Conservation (phyloP, 2,113 vertebrate genomes). For the Lynx canadensis region DNA sequence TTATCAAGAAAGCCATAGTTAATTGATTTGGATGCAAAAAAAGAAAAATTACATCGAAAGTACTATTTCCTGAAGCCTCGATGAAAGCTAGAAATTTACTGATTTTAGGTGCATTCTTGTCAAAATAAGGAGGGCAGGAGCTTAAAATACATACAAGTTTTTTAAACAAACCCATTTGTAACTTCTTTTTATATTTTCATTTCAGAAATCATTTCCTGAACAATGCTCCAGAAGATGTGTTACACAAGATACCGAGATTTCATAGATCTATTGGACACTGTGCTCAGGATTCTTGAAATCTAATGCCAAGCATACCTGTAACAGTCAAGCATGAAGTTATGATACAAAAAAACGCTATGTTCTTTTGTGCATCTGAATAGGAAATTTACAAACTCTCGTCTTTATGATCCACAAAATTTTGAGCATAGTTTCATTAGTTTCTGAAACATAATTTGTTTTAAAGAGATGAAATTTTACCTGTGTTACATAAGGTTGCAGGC, state of each 20-base stretch:
- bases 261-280: not conserved
- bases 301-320: not conserved
- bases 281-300: not conserved
- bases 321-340: not conserved
- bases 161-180: constrained; percentile 38
- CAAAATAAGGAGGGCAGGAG: not conserved
- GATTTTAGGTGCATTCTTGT: not conserved
- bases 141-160: constrained; percentile 4
- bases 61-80: not conserved
- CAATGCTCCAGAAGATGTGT: not conserved
- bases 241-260: constrained; percentile 8
- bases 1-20: not conserved
- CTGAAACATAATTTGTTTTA: not conserved
- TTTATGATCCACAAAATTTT: not conserved
- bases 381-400: constrained; percentile 24
- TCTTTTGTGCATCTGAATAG: not conserved
- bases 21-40: not conserved
- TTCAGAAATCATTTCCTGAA: constrained; percentile 28
- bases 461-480: constrained; percentile 80
- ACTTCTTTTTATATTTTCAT: constrained; percentile 49
- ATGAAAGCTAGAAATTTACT: constrained; percentile 18
- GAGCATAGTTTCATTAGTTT: not conserved
- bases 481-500: not conserved
- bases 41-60: not conserved
- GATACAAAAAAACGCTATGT: not conserved